Base-by-base conservation (phyloP, 2,888 invertebrate species). In the Amiota communis region DNA sequence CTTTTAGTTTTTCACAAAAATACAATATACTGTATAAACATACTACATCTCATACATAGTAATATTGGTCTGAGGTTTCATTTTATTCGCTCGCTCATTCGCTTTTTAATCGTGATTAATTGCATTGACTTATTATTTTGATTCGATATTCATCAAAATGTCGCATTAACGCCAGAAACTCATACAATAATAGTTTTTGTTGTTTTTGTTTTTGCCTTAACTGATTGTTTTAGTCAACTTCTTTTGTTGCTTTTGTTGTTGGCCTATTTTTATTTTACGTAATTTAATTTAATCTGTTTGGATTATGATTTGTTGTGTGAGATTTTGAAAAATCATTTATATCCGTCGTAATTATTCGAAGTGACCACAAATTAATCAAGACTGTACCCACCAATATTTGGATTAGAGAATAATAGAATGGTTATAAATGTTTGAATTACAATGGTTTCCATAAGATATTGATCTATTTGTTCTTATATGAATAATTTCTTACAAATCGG, bases 81-180 rank as follows among this genome's bases (percentile, higher is more conserved):
- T 8, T 49, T 2, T 48, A 53, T 53, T 12, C 57, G 57, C 15
- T 10, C 61, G 47, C 49, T 17, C 11, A 17, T 1, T 20, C 61
- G 72, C 59, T 69, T 67, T 70, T 81, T 85, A 83, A 83, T 83
- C 84, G 85, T 83, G 83, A 83, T 83, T 84, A 85, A 85, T 83
- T 85, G 78, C 77, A 81, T 80, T 80, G 75, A 80, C 83, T 85
- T 85, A 81, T 85, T 83, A 85, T 86, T 86, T 83, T 83, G 81
- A 83, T 85, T 84, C 80, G 80, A 78, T 80, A 82, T 86, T 82
- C 80, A 82, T 84, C 81, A 86, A 86, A 86, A 76, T 86, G 86
- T 86, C 86, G 83, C 82, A 81, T 75, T 76, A 71, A 71, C 71
- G 76, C 73, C 76, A 81, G 79, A 74, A 67, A 47, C 51, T 68